A percentile compares a stretch with the other conserved stretches of the same genome.
phyloP scores from a whole-genome alignment of 2,888 invertebrate species.

The Cotesia congregata region DNA sequence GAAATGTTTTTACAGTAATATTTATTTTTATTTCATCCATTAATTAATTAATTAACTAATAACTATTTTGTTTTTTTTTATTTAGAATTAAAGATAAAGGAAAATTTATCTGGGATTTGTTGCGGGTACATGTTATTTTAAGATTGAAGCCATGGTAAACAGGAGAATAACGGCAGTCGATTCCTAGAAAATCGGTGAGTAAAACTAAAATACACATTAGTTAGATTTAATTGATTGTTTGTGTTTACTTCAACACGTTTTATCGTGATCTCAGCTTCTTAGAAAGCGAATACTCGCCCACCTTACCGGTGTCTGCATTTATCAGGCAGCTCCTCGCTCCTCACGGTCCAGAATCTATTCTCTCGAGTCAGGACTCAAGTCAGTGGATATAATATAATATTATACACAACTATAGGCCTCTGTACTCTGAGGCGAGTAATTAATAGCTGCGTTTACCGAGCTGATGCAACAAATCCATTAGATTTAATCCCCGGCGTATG shows the following conservation, averaged over 20 bases:
- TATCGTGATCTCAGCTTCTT: conserved; percentile 10
- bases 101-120: too few species aligned
- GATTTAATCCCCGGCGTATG: conserved; percentile 7
- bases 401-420: neutral
- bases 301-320: neutral
- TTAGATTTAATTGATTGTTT: conserved; percentile 17
- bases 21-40: neutral
- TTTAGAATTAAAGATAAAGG: neutral
- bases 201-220: conserved; percentile 25
- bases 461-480: conserved; percentile 31
- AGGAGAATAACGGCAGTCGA: neutral
- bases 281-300: conserved; percentile 5
- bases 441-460: conserved; percentile 4
- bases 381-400: too few species aligned
- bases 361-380: neutral
- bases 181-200: conserved; percentile 29
- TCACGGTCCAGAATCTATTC: neutral
- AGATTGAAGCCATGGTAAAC: neutral
- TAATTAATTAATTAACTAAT: neutral
- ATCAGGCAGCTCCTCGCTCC: neutral
- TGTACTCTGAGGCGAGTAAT: conserved; percentile 5
- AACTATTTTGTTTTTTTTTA: neutral
- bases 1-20: neutral
- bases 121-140: too few species aligned
- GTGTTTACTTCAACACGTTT: conserved; percentile 18